A percentile compares a stretch with the other conserved stretches of the same genome.
These are phyloP conservation scores for Archips crataeganus DNA, from an alignment of 2,888 invertebrate genomes.

Conservation along the genomic window DNA sequence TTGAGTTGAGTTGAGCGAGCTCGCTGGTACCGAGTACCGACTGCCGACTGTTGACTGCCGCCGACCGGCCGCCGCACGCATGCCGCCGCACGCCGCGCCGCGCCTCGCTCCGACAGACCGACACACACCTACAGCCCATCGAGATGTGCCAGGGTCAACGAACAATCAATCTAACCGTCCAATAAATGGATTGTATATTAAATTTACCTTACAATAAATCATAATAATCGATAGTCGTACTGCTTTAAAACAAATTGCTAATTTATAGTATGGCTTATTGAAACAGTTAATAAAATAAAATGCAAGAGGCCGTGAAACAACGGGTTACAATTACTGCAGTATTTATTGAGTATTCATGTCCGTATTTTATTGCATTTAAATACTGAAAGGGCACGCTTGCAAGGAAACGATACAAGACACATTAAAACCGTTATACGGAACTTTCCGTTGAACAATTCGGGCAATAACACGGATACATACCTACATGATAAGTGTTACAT, in stretches of 20 bases:
- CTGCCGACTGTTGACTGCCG: conserved; percentile 18
- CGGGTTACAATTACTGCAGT: conserved; percentile 26
- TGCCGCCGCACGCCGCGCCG: conserved; percentile 54
- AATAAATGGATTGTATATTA: conserved; percentile 25
- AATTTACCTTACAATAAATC: conserved; percentile 16
- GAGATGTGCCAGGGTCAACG: conserved; percentile 71
- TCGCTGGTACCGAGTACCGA: conserved; percentile 43
- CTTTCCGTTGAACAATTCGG: conserved; percentile 28
- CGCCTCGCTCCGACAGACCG: conserved; percentile 42
- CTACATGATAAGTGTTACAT: conserved; percentile 14
- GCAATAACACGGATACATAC: conserved; percentile 21
- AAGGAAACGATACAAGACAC: conserved; percentile 14
- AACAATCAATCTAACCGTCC: conserved; percentile 59
- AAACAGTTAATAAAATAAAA: conserved; percentile 12
- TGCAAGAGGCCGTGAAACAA: conserved; percentile 14
- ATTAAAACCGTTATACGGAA: conserved; percentile 32
- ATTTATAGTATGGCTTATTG: conserved; percentile 13
- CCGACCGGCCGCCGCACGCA: conserved; percentile 50
- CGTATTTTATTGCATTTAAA: conserved; percentile 22
- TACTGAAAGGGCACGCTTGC: conserved; percentile 26
- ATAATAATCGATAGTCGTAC: conserved; percentile 10
- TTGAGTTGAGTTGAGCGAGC: conserved; percentile 46
- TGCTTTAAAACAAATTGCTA: conserved; percentile 16
- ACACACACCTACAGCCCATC: conserved; percentile 53
- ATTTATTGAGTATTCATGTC: conserved; percentile 32